Conservation (phyloP, 1,140 invertebrate species). For the Asbolus verrucosus region DNA sequence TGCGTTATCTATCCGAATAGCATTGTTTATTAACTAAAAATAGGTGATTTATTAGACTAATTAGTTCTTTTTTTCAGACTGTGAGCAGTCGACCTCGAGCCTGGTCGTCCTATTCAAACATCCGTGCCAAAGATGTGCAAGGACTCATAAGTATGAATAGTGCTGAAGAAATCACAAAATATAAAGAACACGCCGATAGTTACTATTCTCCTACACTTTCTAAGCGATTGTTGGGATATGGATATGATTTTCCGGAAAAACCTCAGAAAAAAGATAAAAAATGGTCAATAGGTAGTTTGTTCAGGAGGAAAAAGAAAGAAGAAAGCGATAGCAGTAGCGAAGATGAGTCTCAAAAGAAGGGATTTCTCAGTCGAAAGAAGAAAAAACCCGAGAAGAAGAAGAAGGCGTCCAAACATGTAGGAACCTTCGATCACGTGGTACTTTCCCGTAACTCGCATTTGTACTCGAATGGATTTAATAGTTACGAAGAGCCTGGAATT, state of each 20-base stretch:
- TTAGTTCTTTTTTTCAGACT: conserved; percentile 59
- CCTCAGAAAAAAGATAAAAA: conserved; percentile 72
- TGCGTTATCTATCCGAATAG: conserved; percentile 9
- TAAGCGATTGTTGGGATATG: conserved; percentile 54
- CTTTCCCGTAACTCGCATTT: conserved; percentile 52
- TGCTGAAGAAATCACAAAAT: conserved; percentile 57
- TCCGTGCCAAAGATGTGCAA: conserved; percentile 56
- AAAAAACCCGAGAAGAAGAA: conserved; percentile 66
- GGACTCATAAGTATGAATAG: conserved; percentile 59
- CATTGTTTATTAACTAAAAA: conserved; percentile 6
- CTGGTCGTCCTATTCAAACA: conserved; percentile 62
- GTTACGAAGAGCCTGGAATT: conserved; percentile 65
- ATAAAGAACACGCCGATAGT: conserved; percentile 50
- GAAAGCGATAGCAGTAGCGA: conserved; percentile 72
- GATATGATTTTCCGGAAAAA: conserved; percentile 62
- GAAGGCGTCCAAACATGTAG: conserved; percentile 54
- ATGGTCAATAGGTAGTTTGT: conserved; percentile 80
- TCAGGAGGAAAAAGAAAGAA: conserved; percentile 76
- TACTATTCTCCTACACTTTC: conserved; percentile 55
- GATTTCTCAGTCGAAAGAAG: conserved; percentile 67
- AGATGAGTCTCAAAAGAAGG: conserved; percentile 68
- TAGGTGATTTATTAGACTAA: not conserved
- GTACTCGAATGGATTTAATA: conserved; percentile 57
- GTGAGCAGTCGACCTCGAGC: conserved; percentile 59
- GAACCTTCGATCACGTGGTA: conserved; percentile 61